These are phyloP conservation scores for Lampropteryx suffumata DNA, from an alignment of 2,888 invertebrate genomes.

Conservation along the genomic window DNA sequence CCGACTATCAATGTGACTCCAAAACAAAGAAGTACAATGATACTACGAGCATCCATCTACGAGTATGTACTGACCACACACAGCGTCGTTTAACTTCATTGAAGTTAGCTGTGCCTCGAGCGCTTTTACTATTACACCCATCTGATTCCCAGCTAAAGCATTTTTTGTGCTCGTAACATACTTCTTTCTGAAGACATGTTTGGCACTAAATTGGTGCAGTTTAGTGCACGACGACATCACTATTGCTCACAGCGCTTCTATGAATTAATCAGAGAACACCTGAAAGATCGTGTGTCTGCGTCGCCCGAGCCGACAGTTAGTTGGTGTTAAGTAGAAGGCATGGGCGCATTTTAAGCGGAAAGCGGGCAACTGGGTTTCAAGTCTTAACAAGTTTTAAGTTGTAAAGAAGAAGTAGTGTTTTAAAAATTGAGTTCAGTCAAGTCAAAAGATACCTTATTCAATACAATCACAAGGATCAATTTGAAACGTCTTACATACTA, in stretches of 20 bases:
- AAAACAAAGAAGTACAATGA: too few relatives aligned
- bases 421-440: too few relatives aligned
- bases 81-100: too few relatives aligned
- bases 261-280: constrained; percentile 64
- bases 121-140: constrained; percentile 1
- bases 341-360: constrained; percentile 34
- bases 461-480: too few relatives aligned
- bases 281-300: constrained; percentile 67
- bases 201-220: constrained; percentile 25
- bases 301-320: constrained; percentile 62
- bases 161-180: not conserved
- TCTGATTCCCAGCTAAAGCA: not conserved
- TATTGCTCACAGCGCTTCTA: constrained; percentile 56
- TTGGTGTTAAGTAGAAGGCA: constrained; percentile 44
- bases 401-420: too few relatives aligned
- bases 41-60: too few relatives aligned
- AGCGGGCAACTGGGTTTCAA: not conserved
- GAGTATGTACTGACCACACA: too few relatives aligned
- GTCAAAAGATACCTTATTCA: too few relatives aligned
- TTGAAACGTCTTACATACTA: too few relatives aligned
- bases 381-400: too few relatives aligned
- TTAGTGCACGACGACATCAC: constrained; percentile 44
- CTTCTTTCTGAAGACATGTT: not conserved
- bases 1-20: too few relatives aligned
- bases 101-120: too few relatives aligned